These are phyloP conservation scores for Meandrina meandrites DNA, from an alignment of 92 coral and sea anemone species.

Conservation along the genomic window DNA sequence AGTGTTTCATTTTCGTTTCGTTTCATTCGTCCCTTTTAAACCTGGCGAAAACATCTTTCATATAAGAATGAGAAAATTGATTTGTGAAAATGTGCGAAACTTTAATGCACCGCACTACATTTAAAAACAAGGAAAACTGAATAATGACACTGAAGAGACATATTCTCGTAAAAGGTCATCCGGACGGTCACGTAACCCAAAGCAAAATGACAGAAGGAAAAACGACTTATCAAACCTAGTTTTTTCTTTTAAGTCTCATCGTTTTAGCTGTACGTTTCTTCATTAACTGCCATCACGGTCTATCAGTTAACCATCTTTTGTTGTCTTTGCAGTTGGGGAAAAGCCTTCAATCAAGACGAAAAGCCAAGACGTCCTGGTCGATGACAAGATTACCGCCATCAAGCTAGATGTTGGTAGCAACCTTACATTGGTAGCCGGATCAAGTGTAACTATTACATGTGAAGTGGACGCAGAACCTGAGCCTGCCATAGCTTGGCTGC, in stretches of 20 bases:
- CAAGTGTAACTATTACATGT: constrained; percentile 58
- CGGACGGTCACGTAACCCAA: neutral
- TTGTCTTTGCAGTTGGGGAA: constrained; percentile 36
- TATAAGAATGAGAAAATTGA: neutral
- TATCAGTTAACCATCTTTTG: neutral
- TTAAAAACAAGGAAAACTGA: neutral
- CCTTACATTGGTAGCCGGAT: constrained; percentile 48
- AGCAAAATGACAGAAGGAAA: neutral
- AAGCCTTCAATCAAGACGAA: constrained; percentile 50
- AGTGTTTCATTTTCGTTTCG: neutral
- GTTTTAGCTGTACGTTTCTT: neutral
- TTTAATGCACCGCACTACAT: neutral
- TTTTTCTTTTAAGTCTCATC: neutral
- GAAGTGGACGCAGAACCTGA: constrained; percentile 71
- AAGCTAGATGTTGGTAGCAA: constrained; percentile 51
- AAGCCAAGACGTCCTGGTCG: constrained; percentile 3
- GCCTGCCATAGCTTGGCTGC: constrained; percentile 72
- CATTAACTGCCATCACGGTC: neutral
- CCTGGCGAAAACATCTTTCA: neutral
- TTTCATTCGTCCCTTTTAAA: neutral
- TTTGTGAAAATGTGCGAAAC: neutral
- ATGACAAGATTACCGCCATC: constrained; percentile 35
- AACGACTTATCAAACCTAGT: neutral
- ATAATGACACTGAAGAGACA: neutral
- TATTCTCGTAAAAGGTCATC: neutral